Conservation (phyloP, 2,888 invertebrate species). For the Drosophila ustulata region DNA sequence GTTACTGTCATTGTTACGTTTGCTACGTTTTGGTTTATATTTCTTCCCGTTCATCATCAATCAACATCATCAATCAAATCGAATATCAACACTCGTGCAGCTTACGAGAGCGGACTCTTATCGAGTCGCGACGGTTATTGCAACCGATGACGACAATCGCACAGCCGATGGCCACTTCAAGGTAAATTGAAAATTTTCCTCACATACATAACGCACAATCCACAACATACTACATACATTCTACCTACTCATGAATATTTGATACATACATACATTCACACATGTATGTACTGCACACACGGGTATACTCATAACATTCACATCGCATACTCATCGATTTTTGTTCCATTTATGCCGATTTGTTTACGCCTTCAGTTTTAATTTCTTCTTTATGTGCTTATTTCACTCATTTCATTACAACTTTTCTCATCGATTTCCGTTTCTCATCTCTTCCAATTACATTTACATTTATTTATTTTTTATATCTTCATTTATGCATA, state of each 20-base stretch:
- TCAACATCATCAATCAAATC: constrained; percentile 52
- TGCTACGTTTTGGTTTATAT: constrained; percentile 66
- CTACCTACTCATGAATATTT: constrained; percentile 14
- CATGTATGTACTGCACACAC: constrained; percentile 2
- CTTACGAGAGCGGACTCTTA: constrained; percentile 98
- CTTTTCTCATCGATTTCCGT: constrained; percentile 35
- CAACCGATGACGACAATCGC: constrained; percentile 97
- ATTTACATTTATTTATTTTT: constrained; percentile 45
- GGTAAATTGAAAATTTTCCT: constrained; percentile 86
- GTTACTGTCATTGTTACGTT: constrained; percentile 43
- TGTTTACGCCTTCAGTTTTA: constrained; percentile 40
- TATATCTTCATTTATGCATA: constrained; percentile 51
- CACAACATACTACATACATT: constrained; percentile 6
- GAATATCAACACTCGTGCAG: constrained; percentile 81
- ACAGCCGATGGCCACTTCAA: constrained; percentile 97
- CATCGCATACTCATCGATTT: constrained; percentile 33
- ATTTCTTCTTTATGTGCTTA: constrained; percentile 33
- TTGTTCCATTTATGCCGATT: constrained; percentile 37
- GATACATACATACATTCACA: constrained; percentile 9
- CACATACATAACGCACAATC: constrained; percentile 6
- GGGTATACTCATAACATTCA: background rate
- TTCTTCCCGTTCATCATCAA: constrained; percentile 64
- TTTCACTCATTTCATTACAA: constrained; percentile 26
- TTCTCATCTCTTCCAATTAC: constrained; percentile 21
- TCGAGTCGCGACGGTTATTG: constrained; percentile 97